Conservation (phyloP, 92 coral and sea anemone genomes). For the Pocillopora grandis region DNA sequence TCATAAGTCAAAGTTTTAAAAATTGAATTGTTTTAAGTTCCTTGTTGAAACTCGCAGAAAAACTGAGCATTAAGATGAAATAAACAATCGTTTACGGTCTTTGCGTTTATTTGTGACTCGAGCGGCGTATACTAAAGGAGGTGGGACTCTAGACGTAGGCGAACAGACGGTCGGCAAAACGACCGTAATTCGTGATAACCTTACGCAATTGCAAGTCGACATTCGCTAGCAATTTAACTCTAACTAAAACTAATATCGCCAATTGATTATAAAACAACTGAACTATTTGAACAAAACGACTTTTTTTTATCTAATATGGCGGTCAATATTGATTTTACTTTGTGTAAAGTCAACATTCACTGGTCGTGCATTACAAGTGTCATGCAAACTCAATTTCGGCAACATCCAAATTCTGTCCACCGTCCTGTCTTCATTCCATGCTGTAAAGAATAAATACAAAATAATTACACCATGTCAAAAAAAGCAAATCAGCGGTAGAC, state of each 20-base stretch:
- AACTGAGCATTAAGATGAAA: no score
- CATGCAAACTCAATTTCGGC: background rate
- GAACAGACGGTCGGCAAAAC: no score
- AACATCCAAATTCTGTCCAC: background rate
- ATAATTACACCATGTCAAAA: no score
- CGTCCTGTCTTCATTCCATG: constrained; percentile 26
- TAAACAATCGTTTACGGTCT: no score
- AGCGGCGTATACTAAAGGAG: no score
- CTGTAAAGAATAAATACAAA: constrained; percentile 6
- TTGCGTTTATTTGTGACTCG: no score
- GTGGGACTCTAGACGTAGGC: no score
- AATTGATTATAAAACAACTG: background rate
- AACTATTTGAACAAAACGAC: background rate
- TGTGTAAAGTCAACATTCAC: background rate
- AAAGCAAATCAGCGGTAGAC: background rate
- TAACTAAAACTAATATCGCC: background rate
- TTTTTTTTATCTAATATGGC: background rate
- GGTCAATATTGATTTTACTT: background rate
- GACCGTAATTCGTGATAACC: no score
- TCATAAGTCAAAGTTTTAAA: no score
- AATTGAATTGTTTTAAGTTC: no score
- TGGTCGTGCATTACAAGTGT: background rate
- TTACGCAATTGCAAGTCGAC: no score
- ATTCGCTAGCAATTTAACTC: background rate
- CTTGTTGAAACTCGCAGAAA: no score